These are phyloP conservation scores for Xylota segnis DNA, from an alignment of 2,888 invertebrate genomes.

Conservation along the genomic window DNA sequence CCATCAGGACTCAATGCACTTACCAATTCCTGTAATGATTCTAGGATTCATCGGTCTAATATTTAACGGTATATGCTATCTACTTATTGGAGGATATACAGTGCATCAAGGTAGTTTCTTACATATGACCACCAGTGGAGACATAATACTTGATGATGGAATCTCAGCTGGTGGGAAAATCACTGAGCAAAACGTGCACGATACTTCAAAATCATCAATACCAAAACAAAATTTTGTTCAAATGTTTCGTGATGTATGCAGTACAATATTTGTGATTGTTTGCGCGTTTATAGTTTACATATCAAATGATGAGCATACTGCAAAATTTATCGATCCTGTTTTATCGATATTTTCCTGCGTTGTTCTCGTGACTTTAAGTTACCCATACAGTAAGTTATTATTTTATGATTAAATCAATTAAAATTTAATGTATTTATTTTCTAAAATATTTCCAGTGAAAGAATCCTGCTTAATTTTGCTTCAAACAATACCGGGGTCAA, in stretches of 20 bases:
- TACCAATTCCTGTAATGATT: conserved; percentile 90
- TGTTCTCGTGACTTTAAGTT: conserved; percentile 90
- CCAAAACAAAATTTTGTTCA: conserved; percentile 86
- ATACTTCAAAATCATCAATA: conserved; percentile 84
- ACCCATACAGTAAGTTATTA: conserved; percentile 89
- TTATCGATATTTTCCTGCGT: conserved; percentile 91
- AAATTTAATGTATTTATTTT: not conserved
- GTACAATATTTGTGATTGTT: conserved; percentile 91
- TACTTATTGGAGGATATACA: conserved; percentile 92
- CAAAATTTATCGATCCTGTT: conserved; percentile 90
- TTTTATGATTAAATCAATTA: not conserved
- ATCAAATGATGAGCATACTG: conserved; percentile 86
- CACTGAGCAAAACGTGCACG: conserved; percentile 83
- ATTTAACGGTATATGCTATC: conserved; percentile 91
- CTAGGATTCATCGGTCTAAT: conserved; percentile 90
- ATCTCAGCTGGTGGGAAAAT: conserved; percentile 79
- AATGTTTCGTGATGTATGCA: conserved; percentile 87
- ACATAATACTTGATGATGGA: conserved; percentile 87
- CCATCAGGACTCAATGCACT: conserved; percentile 90
- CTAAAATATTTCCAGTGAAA: conserved; percentile 88
- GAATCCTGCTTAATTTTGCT: conserved; percentile 94
- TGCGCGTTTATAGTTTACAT: conserved; percentile 87
- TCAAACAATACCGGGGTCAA: conserved; percentile 96
- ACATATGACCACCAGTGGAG: conserved; percentile 87
- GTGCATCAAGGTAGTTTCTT: conserved; percentile 90